Conservation (phyloP, 2,113 vertebrate species). For the Malurus cyaneus region DNA sequence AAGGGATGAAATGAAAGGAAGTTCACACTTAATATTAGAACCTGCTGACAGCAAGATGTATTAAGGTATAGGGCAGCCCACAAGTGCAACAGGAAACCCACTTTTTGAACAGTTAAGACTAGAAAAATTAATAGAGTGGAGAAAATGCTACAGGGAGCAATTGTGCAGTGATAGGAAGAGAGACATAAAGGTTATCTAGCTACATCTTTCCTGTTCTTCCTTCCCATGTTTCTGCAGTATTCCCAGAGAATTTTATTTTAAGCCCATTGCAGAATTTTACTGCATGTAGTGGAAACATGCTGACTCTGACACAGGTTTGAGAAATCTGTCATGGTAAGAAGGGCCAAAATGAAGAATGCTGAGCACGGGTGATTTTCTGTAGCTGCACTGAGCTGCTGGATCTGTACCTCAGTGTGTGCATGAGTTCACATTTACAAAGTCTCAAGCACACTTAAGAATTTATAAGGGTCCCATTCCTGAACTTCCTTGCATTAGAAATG, state of each 20-base stretch:
- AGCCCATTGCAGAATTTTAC: neutral
- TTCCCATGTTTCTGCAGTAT: neutral
- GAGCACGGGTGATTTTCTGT: neutral
- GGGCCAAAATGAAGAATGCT: neutral
- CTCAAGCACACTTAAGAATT: neutral
- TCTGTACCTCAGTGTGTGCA: accelerated
- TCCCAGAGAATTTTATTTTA: neutral
- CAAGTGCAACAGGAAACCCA: neutral
- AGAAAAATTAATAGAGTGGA: neutral
- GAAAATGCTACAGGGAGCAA: neutral
- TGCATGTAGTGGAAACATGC: neutral
- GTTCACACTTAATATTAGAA: constrained; percentile 13
- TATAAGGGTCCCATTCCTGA: neutral
- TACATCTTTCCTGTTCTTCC: neutral
- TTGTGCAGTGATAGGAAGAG: neutral
- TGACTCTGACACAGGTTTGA: neutral
- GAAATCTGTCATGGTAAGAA: neutral
- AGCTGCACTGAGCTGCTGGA: neutral
- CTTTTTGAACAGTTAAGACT: neutral
- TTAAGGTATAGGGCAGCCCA: neutral
- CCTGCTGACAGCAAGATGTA: neutral
- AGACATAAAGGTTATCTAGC: neutral
- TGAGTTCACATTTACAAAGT: neutral
- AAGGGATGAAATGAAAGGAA: neutral
- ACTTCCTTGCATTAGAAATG: neutral